These are phyloP conservation scores for Falco punctatus DNA, from an alignment of 2,113 vertebrate species.

Conservation along the genomic window DNA sequence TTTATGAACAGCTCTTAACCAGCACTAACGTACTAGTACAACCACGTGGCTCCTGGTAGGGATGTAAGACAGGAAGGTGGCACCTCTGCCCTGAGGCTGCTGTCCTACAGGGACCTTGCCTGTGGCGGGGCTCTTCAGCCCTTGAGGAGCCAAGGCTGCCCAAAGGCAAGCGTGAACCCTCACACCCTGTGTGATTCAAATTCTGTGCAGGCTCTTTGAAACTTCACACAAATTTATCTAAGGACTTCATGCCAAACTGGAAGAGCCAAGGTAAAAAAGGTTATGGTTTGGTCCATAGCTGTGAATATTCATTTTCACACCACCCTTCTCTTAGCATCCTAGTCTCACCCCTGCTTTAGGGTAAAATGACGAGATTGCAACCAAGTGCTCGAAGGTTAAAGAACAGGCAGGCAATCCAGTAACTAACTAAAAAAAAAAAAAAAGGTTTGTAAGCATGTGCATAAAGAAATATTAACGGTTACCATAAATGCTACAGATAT, in stretches of 20 bases:
- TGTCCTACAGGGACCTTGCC: fast-evolving
- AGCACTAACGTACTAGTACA: background rate
- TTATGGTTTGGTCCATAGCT: fast-evolving
- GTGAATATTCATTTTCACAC: background rate
- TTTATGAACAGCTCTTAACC: no score
- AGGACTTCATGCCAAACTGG: fast-evolving
- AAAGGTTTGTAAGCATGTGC: background rate
- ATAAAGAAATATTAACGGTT: background rate
- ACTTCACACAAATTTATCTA: background rate
- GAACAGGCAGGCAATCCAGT: background rate
- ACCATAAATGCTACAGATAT: background rate
- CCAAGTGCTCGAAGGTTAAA: background rate
- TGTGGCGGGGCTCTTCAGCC: background rate
- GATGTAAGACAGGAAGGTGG: background rate
- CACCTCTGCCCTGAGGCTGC: background rate
- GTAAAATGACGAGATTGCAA: background rate
- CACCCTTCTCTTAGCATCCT: background rate
- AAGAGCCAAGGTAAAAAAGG: background rate
- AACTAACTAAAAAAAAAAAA: no score
- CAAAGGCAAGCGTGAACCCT: fast-evolving
- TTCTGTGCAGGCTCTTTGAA: background rate
- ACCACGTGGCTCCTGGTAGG: background rate
- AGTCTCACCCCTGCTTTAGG: background rate
- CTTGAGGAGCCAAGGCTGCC: background rate
- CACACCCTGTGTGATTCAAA: fast-evolving